Evolutionary conservation across 1,140 invertebrate species (phyloP).

Genomic region (Drosophila nasuta): DNA sequence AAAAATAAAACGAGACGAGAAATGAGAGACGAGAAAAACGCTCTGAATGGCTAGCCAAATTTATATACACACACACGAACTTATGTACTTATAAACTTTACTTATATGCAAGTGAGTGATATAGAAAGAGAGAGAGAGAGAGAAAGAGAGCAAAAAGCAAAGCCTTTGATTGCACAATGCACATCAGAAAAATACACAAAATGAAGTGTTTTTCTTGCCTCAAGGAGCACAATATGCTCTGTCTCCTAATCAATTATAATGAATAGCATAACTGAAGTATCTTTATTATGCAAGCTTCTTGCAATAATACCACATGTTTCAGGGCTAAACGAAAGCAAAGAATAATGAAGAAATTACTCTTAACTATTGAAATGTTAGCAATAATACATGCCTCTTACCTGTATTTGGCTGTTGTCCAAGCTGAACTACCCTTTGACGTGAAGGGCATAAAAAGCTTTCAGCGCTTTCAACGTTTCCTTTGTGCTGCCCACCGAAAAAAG

Average conservation of each 20-base stretch:
- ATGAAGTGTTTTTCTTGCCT: constrained; percentile 37
- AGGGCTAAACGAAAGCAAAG: not conserved
- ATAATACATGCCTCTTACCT: constrained; percentile 1
- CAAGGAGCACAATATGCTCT: constrained; percentile 28
- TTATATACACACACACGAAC: constrained; percentile 30
- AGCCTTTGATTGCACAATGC: constrained; percentile 49
- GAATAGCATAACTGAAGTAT: constrained; percentile 17
- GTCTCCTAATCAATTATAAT: constrained; percentile 27
- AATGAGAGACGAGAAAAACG: constrained; percentile 52
- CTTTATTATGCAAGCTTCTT: not conserved
- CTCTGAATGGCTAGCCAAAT: constrained; percentile 51
- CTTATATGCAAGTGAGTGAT: constrained; percentile 38
- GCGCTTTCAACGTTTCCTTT: constrained; percentile 77
- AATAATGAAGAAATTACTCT: no score
- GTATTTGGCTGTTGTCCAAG: constrained; percentile 43
- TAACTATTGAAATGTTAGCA: not conserved
- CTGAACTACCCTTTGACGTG: constrained; percentile 42
- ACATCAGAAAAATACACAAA: constrained; percentile 33
- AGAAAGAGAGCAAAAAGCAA: constrained; percentile 6
- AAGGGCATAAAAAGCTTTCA: constrained; percentile 79
- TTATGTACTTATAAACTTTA: constrained; percentile 30
- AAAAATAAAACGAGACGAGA: constrained; percentile 11
- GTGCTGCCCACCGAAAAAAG: constrained; percentile 69
- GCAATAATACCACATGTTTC: not conserved
- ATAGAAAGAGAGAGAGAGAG: not conserved